Evolutionary conservation across 1,140 invertebrate species (phyloP).

Genomic region (Helicoverpa armigera): DNA sequence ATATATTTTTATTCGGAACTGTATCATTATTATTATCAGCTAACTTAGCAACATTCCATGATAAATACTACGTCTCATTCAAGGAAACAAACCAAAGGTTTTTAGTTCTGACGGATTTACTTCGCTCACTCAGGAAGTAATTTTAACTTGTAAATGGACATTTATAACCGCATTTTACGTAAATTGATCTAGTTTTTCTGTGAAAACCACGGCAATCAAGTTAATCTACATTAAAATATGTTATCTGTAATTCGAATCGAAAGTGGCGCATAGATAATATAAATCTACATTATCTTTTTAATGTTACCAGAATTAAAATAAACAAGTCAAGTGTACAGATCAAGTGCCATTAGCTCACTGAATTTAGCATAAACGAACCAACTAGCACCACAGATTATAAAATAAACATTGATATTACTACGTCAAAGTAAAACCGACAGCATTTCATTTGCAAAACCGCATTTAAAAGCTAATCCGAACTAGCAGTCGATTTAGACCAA

Average conservation of each 20-base stretch:
- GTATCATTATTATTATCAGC: too few relatives aligned
- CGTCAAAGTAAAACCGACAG: conserved; percentile 14
- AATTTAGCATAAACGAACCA: conserved; percentile 33
- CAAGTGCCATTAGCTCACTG: conserved; percentile 12
- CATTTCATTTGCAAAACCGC: conserved; percentile 29
- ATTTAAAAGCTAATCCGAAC: conserved; percentile 30
- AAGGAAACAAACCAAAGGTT: too few relatives aligned
- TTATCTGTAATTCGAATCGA: conserved; percentile 22
- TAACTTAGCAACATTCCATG: too few relatives aligned
- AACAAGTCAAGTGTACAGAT: conserved; percentile 10
- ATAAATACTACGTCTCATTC: too few relatives aligned
- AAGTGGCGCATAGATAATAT: conserved; percentile 23
- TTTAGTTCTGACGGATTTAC: too few relatives aligned
- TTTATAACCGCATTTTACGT: not conserved
- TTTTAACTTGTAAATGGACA: not conserved
- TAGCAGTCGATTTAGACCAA: conserved; percentile 42
- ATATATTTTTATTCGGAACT: not conserved
- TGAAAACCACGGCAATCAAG: not conserved
- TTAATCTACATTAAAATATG: conserved; percentile 1
- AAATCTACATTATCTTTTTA: conserved; percentile 34
- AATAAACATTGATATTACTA: conserved; percentile 41
- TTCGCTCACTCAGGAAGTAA: not conserved
- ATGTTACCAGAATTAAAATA: conserved; percentile 36
- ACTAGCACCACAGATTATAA: conserved; percentile 25
- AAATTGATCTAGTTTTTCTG: not conserved